Base-by-base conservation (phyloP, 2,888 invertebrate genomes). In the Eupeodes latifasciatus region DNA sequence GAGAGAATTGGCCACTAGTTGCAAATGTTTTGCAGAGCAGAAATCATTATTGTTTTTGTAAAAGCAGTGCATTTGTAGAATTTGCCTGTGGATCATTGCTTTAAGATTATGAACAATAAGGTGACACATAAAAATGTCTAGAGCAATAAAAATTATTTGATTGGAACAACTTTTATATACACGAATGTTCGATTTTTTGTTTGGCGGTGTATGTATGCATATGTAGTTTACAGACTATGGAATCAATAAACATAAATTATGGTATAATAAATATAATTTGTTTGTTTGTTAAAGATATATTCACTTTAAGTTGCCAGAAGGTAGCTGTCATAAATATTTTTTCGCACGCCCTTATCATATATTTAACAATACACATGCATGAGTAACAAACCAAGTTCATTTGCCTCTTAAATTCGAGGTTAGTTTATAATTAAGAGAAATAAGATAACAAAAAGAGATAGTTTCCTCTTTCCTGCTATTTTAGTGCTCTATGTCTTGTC, bases 341-440 rank as follows among this genome's bases (percentile, higher is more conserved):
- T 16, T 5, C 6, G 9, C 40, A 57, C 16, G 4, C 11, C 11
- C 62, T 64, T 44, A 64, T 64, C 62, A 44, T 16, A 44, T 16
- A 3, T 27, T 27, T 3, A 2, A 27, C 27, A 27, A 27, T 1
- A 27, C 3, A 27, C 19, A 4, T 55, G 19, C 3, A 10, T 19
- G 14, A 62, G 1, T 36, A 19, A 6, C 47, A 64, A 64, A 19
- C 12, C 47, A 64, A 64, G 64, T 49, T 66, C 47, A 49, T 67
- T 67, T 67, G 51, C 67, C 67, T 67, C 49, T 36, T 51, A 51
- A 34, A 36, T 67, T 69, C 53, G 69, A 69, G 69, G 69, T 53
- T 69, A n/a, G 11, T 51, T 53, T 11, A 10, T 44, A 44, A 51
- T 34, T 34, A 51, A 51, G 49, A 27, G 66, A 51, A 53, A 27